phyloP scores from a whole-genome alignment of 2,888 invertebrate genomes.

The Cantharis rufa region DNA sequence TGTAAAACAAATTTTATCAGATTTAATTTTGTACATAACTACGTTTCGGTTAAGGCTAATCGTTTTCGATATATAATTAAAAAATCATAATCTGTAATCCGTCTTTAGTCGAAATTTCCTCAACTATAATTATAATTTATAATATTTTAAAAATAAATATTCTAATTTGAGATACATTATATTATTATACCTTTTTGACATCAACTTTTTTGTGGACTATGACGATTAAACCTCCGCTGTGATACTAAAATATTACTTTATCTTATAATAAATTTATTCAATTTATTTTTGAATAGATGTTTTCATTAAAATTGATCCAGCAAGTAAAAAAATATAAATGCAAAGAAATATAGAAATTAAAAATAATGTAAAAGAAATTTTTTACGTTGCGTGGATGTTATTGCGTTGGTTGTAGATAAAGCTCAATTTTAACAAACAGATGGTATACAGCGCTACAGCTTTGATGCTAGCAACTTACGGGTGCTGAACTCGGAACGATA shows the following conservation, averaged over 20 bases:
- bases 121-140: too few species aligned
- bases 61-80: too few species aligned
- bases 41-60: too few species aligned
- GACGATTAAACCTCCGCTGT: too few species aligned
- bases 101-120: too few species aligned
- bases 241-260: background rate
- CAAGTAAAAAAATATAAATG: background rate
- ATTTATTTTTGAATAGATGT: background rate
- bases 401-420: constrained; percentile 32
- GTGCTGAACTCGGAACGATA: constrained; percentile 46
- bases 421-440: constrained; percentile 48
- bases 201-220: too few species aligned
- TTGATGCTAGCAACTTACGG: constrained; percentile 41
- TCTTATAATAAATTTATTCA: background rate
- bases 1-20: too few species aligned
- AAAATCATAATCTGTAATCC: too few species aligned
- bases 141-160: too few species aligned
- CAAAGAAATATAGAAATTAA: background rate
- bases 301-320: background rate
- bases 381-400: background rate
- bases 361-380: background rate
- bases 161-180: too few species aligned
- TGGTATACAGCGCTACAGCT: constrained; percentile 46
- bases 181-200: too few species aligned
- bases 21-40: too few species aligned